phyloP scores from a whole-genome alignment of 2,888 invertebrate genomes.

The Acanthosepion lycidas region DNA sequence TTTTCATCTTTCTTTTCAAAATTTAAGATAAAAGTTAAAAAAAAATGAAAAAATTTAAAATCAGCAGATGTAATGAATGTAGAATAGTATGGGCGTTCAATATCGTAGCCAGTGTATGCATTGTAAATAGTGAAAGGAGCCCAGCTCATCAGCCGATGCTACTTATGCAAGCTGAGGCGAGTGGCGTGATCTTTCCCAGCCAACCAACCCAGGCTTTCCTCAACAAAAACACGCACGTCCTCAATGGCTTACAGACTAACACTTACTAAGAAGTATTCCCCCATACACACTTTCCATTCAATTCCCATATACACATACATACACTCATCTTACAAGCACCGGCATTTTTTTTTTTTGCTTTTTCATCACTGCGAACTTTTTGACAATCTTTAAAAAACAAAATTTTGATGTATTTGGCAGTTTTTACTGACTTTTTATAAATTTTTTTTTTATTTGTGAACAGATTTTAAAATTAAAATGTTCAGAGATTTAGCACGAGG shows the following conservation, averaged over 20 bases:
- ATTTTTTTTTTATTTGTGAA: too few species aligned
- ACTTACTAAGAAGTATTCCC: background rate
- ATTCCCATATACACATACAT: background rate
- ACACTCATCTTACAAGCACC: background rate
- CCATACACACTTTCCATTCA: background rate
- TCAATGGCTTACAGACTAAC: background rate
- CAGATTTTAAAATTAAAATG: too few species aligned
- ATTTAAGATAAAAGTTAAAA: too few species aligned
- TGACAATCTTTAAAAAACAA: background rate
- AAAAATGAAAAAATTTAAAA: background rate
- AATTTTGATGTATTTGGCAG: background rate
- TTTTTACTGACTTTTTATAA: too few species aligned
- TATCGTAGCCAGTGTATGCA: background rate
- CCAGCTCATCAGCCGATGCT: conserved; percentile 43
- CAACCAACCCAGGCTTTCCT: background rate
- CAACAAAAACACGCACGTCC: background rate
- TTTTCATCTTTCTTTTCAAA: too few species aligned
- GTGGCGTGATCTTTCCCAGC: conserved; percentile 42
- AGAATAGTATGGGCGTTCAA: background rate
- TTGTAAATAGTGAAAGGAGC: background rate
- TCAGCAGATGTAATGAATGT: background rate
- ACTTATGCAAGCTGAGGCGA: conserved; percentile 40
- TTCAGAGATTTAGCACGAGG: too few species aligned
- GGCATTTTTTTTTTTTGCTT: background rate
- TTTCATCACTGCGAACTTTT: background rate